Conservation (phyloP, 2,797 vertebrate genomes). For the Pelochelys cantorii region DNA sequence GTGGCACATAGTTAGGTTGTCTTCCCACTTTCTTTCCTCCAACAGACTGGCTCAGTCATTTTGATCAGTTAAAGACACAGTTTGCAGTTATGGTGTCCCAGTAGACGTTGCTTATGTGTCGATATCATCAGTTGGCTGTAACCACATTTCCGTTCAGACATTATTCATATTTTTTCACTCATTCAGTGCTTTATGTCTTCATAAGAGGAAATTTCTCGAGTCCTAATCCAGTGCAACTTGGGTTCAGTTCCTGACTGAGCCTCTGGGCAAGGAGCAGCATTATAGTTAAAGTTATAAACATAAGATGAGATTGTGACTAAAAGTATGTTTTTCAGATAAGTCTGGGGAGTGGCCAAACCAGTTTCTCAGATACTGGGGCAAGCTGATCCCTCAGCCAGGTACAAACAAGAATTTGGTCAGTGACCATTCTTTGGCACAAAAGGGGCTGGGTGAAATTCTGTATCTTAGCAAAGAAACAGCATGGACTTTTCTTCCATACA, state of each 20-base stretch:
- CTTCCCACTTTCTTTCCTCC: constrained; percentile 1
- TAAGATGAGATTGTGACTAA: no score
- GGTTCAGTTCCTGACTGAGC: neutral
- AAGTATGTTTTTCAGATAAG: no score
- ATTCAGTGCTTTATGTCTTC: neutral
- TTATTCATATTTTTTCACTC: neutral
- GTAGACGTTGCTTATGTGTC: neutral
- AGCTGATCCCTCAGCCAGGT: no score
- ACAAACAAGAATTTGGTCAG: no score
- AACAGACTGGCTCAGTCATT: neutral
- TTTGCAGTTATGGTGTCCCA: constrained; percentile 1
- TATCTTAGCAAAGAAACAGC: no score
- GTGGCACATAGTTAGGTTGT: neutral
- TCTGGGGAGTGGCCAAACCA: no score
- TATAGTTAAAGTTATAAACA: no score
- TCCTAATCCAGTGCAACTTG: neutral
- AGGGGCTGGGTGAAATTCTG: no score
- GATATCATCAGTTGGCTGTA: neutral
- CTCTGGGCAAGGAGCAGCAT: neutral
- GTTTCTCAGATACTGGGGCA: no score
- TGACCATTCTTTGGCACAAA: no score
- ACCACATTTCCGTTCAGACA: neutral
- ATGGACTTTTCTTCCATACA: no score
- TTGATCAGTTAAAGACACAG: neutral
- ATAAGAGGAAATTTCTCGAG: neutral